Conservation (phyloP, 2,797 vertebrate genomes). For the Labroides dimidiatus region DNA sequence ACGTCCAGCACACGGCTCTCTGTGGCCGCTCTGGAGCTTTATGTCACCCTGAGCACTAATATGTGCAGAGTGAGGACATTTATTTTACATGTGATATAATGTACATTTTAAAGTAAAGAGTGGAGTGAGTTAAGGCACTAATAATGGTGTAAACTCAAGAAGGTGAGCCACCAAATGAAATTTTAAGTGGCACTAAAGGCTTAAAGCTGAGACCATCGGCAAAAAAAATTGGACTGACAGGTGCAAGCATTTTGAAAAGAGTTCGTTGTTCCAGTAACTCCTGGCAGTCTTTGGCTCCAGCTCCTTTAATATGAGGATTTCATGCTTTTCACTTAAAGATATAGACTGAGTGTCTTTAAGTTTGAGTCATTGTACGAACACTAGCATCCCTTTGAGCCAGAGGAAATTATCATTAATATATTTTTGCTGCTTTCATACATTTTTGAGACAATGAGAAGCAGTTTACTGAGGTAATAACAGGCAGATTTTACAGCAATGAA, state of each 20-base stretch:
- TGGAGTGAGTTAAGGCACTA: slow-evolving; percentile 23
- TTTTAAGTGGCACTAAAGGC: background rate
- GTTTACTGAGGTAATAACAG: background rate
- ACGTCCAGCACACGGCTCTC: slow-evolving; percentile 42
- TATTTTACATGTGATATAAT: slow-evolving; percentile 49
- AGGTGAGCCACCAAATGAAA: background rate
- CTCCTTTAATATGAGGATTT: background rate
- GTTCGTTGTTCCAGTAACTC: background rate
- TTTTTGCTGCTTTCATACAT: background rate
- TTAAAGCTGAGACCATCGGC: background rate
- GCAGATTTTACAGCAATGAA: background rate
- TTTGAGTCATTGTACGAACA: slow-evolving; percentile 1
- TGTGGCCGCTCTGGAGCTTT: slow-evolving; percentile 31
- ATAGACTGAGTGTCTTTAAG: background rate
- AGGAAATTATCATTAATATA: background rate
- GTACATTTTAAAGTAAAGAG: slow-evolving; percentile 36
- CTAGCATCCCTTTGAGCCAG: background rate
- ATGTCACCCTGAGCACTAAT: slow-evolving; percentile 22
- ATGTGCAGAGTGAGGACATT: slow-evolving; percentile 46
- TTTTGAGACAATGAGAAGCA: background rate
- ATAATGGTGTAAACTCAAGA: slow-evolving; percentile 22
- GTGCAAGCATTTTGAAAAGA: background rate
- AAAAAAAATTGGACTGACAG: background rate
- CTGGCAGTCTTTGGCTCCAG: background rate
- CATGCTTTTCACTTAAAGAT: slow-evolving; percentile 1